Evolutionary conservation across 2,113 vertebrate species (phyloP).

Genomic region (Phalacrocorax brasilianus): DNA sequence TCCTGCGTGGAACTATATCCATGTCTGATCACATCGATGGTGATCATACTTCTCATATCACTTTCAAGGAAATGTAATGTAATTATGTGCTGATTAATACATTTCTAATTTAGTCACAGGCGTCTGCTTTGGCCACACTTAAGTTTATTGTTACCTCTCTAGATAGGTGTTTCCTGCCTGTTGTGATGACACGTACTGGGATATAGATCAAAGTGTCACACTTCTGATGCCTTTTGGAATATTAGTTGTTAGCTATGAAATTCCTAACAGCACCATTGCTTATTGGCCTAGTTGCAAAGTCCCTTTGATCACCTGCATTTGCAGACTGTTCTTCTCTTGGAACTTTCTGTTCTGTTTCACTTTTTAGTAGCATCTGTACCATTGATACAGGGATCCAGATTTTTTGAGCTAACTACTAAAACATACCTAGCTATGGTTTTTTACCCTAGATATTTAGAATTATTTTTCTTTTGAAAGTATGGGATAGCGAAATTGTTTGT

Average conservation of each 20-base stretch:
- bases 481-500: background rate
- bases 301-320: constrained; percentile 39
- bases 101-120: background rate
- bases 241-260: constrained; percentile 5
- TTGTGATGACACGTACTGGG: background rate
- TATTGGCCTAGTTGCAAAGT: constrained; percentile 34
- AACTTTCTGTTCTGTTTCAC: background rate
- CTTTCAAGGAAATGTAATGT: background rate
- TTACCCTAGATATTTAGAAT: background rate
- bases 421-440: background rate
- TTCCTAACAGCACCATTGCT: background rate
- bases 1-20: background rate
- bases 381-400: background rate
- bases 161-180: background rate
- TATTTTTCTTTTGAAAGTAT: background rate
- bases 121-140: background rate
- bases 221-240: background rate
- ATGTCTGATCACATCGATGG: background rate
- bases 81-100: background rate
- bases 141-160: background rate
- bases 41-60: background rate
- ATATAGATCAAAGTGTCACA: constrained; percentile 20
- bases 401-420: background rate
- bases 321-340: background rate
- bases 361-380: background rate